phyloP scores from a whole-genome alignment of 1,140 invertebrate genomes.

The Coelopa frigida region DNA sequence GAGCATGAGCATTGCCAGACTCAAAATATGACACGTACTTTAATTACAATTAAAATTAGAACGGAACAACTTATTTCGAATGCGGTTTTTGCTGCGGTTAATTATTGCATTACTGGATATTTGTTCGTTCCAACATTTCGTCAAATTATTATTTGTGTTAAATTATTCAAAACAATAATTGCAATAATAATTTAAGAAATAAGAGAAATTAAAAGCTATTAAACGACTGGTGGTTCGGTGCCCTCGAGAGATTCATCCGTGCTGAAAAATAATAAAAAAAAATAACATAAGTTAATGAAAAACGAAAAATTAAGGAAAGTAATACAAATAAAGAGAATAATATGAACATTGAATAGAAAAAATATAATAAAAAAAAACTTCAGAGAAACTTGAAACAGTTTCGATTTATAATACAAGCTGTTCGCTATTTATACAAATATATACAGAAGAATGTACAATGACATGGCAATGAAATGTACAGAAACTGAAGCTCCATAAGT shows the following conservation, averaged over 20 bases:
- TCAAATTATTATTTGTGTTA: conserved; percentile 8
- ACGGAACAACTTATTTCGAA: background rate
- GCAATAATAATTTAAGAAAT: too few relatives aligned
- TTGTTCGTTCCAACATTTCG: background rate
- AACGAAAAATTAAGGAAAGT: background rate
- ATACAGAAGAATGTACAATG: background rate
- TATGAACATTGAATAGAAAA: background rate
- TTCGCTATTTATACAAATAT: conserved; percentile 5
- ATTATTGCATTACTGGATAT: background rate
- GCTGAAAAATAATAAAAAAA: conserved; percentile 12
- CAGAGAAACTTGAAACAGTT: background rate
- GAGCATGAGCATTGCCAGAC: too few relatives aligned
- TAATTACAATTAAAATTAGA: background rate
- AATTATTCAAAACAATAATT: conserved; percentile 22
- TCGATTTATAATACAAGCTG: background rate
- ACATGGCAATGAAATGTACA: background rate
- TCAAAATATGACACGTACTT: too few relatives aligned
- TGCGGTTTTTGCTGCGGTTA: background rate
- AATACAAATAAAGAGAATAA: background rate
- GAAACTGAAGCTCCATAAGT: background rate
- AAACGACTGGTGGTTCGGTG: conserved; percentile 39
- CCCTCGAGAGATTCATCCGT: conserved; percentile 24
- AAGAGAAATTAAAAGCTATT: too few relatives aligned
- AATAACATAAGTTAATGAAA: conserved; percentile 9
- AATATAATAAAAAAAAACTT: background rate